Percentiles rank a stretch among this genome's conserved stretches.
These are phyloP conservation scores for Solen grandis DNA, from an alignment of 1,140 invertebrate genomes.

Conservation along the genomic window DNA sequence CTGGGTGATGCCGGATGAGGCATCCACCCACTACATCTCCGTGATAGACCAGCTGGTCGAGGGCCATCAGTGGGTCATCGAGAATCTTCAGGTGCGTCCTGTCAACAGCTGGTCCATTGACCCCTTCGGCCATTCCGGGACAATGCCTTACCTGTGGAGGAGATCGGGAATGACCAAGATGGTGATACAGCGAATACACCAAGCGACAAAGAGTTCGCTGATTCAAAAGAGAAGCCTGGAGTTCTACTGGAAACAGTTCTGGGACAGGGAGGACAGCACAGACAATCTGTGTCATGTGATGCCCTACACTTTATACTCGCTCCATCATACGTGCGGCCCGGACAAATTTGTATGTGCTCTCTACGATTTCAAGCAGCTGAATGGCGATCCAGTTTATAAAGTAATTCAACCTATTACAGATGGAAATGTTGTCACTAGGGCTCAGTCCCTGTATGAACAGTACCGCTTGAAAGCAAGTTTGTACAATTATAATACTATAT, in stretches of 20 bases:
- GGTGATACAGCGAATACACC: constrained; percentile 97
- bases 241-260: constrained; percentile 96
- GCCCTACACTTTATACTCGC: constrained; percentile 99
- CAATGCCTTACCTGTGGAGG: constrained; percentile 94
- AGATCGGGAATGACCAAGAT: constrained; percentile 91
- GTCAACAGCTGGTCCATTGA: constrained; percentile 95
- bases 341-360: constrained; percentile 98
- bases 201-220: constrained; percentile 95
- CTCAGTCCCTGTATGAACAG: constrained; percentile 93
- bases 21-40: constrained; percentile 94
- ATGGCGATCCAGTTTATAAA: background rate
- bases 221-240: constrained; percentile 91
- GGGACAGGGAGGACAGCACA: constrained; percentile 85
- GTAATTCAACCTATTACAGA: constrained; percentile 86
- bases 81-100: constrained; percentile 86
- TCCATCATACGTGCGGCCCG: constrained; percentile 98
- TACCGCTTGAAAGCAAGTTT: constrained; percentile 97
- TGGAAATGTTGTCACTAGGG: constrained; percentile 90
- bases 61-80: constrained; percentile 96
- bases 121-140: constrained; percentile 93
- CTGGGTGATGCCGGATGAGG: constrained; percentile 99
- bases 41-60: constrained; percentile 97
- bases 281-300: constrained; percentile 98
- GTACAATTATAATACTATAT: constrained; percentile 92
- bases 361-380: constrained; percentile 98